Evolutionary conservation across 2,797 vertebrate species (phyloP), one percentile per base, ranked within the genome.

Genomic region (Clangula hyemalis): DNA sequence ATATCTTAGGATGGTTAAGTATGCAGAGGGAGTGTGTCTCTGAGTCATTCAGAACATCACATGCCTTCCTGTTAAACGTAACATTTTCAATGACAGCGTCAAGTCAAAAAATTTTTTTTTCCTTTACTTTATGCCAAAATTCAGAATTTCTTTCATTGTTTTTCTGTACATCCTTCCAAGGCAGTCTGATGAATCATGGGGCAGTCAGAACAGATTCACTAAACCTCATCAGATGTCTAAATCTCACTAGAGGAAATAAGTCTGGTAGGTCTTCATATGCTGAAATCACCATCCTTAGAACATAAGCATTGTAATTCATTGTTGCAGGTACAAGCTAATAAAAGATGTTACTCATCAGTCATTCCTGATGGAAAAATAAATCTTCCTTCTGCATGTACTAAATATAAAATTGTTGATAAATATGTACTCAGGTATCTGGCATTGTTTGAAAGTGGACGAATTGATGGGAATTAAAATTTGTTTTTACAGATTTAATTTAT

Each of bases 251-350:
- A 80, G 16, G 18, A 72, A 70, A 32, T 51, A 3, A 68, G 51
- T 41, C 6, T 7, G 1, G 7, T 39, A 18, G 3, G 3, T 54
- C 27, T 76, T 73, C 1, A 1, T 32, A 24, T 9, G 7, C 32
- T 39, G 6, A 71, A 71, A 68, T 41, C n/a, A 39, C 14, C 16
- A n/a, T 38, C 12, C 12, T 61, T 68, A 41, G 10, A 60, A 15
- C 7, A 39, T 38, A 69, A 72, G 5, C 39, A 62, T 36, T 54
- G 24, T 30, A 62, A 77, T 4, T 3, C 16, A 32, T 38, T 64
- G 25, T 54, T 66, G 38, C 13, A 64, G 5, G 6, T 28, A 62
- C 7, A 60, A 7, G 8, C 27, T 64, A 51, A 78, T n/a, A 28
- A 57, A 77, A 62, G 20, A 64, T 38, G 6, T 0, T 66, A 10